Percentiles rank a stretch among this genome's conserved stretches.
Conservation (phyloP, 2,113 vertebrate genomes). For the Melanotaenia duboulayi region DNA sequence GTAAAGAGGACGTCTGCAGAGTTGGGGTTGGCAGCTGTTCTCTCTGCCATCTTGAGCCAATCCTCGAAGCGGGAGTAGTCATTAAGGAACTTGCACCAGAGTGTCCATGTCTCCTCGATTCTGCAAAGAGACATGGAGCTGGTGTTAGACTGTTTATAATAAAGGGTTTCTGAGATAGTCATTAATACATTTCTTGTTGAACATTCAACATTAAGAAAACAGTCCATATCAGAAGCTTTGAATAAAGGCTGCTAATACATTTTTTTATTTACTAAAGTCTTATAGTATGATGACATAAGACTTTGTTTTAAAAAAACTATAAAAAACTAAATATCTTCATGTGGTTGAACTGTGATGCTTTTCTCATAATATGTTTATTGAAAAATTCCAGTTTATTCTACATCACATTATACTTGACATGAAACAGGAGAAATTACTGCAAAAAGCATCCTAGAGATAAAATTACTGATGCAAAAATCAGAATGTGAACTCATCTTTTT, state of each 20-base stretch:
- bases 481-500: neutral
- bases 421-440: neutral
- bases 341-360: too few species aligned
- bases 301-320: too few species aligned
- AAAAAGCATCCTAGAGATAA: neutral
- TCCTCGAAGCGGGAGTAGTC: conserved; percentile 93
- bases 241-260: neutral
- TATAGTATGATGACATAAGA: neutral
- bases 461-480: neutral
- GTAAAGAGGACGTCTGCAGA: conserved; percentile 90
- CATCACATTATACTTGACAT: neutral
- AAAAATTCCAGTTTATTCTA: neutral
- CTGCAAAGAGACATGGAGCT: conserved; percentile 67
- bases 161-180: neutral
- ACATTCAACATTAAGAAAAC: neutral
- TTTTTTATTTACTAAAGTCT: neutral
- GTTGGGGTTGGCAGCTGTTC: conserved; percentile 86
- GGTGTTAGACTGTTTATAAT: neutral
- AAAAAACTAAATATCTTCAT: neutral
- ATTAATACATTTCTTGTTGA: neutral
- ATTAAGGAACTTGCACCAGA: conserved; percentile 94
- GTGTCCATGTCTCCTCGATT: conserved; percentile 93
- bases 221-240: neutral
- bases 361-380: too few species aligned
- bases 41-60: conserved; percentile 90